These are phyloP conservation scores for Octonoba sinensis DNA, from an alignment of 2,888 invertebrate species.

Conservation along the genomic window DNA sequence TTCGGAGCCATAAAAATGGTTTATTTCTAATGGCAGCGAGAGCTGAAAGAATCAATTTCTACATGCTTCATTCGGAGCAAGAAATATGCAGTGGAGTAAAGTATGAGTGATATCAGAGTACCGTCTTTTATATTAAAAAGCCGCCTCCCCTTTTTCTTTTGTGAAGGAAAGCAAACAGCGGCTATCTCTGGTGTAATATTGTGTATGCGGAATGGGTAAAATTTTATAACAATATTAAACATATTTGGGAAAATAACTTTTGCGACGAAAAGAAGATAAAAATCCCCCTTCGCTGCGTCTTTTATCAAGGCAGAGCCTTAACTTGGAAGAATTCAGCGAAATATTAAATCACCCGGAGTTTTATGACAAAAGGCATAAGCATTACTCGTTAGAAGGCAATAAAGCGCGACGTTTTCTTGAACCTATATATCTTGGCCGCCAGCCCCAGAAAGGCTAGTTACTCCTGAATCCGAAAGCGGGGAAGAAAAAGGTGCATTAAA, in stretches of 20 bases:
- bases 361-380: constrained; percentile 65
- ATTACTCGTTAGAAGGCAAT: constrained; percentile 64
- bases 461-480: constrained; percentile 62
- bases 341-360: constrained; percentile 65
- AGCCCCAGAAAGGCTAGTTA: constrained; percentile 58
- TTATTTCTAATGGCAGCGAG: constrained; percentile 55
- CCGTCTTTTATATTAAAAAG: constrained; percentile 63
- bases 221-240: constrained; percentile 65
- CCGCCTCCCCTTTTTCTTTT: constrained; percentile 38
- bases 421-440: constrained; percentile 64
- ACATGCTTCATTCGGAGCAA: constrained; percentile 42
- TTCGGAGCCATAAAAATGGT: constrained; percentile 59
- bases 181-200: constrained; percentile 62
- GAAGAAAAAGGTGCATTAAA: constrained; percentile 64
- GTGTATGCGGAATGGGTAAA: constrained; percentile 64
- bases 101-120: constrained; percentile 54
- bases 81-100: constrained; percentile 54
- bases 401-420: constrained; percentile 63
- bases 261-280: constrained; percentile 64
- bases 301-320: constrained; percentile 62
- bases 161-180: constrained; percentile 51
- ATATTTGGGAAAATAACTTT: constrained; percentile 65
- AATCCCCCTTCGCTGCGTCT: constrained; percentile 57
- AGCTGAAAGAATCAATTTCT: constrained; percentile 59
- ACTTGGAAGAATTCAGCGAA: constrained; percentile 64